Conservation (phyloP, 2,797 vertebrate genomes). For the Chanos chanos region DNA sequence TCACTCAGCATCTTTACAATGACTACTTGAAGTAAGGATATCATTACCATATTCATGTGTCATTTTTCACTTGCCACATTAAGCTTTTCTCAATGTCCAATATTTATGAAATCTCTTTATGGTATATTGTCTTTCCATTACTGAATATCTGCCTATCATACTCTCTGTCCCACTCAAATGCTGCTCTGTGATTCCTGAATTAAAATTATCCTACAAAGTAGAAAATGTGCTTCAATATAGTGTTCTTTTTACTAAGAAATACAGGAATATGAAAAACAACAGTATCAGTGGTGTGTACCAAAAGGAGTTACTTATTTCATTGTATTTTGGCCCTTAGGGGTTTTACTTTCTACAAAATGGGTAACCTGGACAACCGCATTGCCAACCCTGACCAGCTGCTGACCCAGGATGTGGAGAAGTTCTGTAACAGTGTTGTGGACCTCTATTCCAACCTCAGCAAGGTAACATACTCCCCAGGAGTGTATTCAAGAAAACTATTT, state of each 20-base stretch:
- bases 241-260: too few species aligned
- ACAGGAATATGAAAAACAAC: too few species aligned
- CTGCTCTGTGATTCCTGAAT: too few species aligned
- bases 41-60: neutral
- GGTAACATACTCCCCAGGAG: constrained; percentile 53
- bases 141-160: too few species aligned
- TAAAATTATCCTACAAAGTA: too few species aligned
- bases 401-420: constrained; percentile 85
- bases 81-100: too few species aligned
- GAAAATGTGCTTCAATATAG: too few species aligned
- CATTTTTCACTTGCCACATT: neutral
- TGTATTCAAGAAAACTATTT: neutral
- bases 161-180: too few species aligned
- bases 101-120: too few species aligned
- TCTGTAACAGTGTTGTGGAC: constrained; percentile 86
- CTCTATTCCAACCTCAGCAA: constrained; percentile 87
- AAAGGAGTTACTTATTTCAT: too few species aligned
- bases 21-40: constrained; percentile 73
- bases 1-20: constrained; percentile 82
- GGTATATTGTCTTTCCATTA: too few species aligned
- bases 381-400: constrained; percentile 84
- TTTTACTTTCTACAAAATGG: constrained; percentile 86
- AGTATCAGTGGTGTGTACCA: too few species aligned
- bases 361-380: constrained; percentile 85
- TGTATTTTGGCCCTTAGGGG: constrained; percentile 62